A percentile compares a stretch with the other conserved stretches of the same genome.
These are phyloP conservation scores for Cataglyphis albicans DNA, from an alignment of 2,888 invertebrate species.

Conservation along the genomic window DNA sequence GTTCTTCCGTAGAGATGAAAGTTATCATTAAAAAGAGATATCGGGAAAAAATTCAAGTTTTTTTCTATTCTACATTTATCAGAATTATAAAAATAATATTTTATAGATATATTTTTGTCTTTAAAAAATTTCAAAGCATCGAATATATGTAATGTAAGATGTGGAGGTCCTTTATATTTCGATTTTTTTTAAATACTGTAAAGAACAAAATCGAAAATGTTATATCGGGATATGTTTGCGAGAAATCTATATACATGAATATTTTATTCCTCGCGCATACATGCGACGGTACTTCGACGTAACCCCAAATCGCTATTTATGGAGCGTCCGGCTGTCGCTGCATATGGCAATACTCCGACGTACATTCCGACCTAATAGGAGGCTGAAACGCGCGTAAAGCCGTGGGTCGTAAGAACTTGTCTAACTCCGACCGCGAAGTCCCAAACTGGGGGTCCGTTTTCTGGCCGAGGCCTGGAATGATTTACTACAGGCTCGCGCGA, in stretches of 20 bases:
- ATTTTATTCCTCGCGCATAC: constrained; percentile 23
- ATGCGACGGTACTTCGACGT: constrained; percentile 13
- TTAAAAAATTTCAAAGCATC: neutral
- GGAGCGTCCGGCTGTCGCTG: constrained; percentile 34
- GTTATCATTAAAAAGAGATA: neutral
- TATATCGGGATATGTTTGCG: neutral
- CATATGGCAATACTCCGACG: constrained; percentile 14
- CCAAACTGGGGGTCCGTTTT: constrained; percentile 2
- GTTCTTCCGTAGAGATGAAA: neutral
- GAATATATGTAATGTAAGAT: neutral
- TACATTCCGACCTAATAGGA: constrained; percentile 25
- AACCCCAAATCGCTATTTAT: constrained; percentile 48
- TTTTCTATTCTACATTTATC: neutral
- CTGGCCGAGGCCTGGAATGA: neutral
- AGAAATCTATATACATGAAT: neutral
- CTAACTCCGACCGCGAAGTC: constrained; percentile 23
- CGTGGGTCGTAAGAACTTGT: neutral
- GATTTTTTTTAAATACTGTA: neutral
- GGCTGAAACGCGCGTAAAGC: constrained; percentile 6
- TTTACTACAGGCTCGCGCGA: constrained; percentile 16
- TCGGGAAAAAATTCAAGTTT: neutral
- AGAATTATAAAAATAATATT: neutral
- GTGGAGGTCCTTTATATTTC: neutral
- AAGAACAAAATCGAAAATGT: neutral
- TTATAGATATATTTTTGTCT: neutral